Evolutionary conservation across 30 jellyfish, hydroid and myxozoan species (phyloP).

Genomic region (Cassiopea xamachana): DNA sequence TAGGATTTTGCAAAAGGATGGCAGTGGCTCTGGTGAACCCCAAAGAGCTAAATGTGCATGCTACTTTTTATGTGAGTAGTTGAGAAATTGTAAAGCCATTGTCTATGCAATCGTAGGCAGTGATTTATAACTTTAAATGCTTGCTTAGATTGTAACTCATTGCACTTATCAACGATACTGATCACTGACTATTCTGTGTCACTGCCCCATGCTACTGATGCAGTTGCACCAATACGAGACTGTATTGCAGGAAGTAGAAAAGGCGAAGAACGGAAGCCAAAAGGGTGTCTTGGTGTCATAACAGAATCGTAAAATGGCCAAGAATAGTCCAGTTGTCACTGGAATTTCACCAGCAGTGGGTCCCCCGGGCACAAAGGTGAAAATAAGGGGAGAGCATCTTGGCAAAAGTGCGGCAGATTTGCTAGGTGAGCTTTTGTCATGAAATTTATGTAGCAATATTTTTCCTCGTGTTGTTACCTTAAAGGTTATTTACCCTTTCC

Average conservation of each 20-base stretch:
- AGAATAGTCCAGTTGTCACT: conserved; percentile 74
- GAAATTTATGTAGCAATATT: neutral
- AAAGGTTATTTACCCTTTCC: too few relatives aligned
- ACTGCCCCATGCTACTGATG: neutral
- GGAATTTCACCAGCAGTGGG: conserved; percentile 99
- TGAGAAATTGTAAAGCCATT: too few relatives aligned
- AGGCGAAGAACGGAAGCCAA: neutral
- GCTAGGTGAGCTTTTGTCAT: conserved; percentile 67
- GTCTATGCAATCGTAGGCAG: too few relatives aligned
- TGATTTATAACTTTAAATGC: too few relatives aligned
- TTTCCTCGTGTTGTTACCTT: too few relatives aligned
- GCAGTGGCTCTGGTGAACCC: too few relatives aligned
- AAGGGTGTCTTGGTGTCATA: neutral
- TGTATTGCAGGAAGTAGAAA: conserved; percentile 9
- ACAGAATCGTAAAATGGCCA: conserved; percentile 17
- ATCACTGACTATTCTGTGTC: too few relatives aligned
- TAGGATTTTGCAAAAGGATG: too few relatives aligned
- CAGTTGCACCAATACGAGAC: conserved; percentile 13
- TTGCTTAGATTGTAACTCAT: too few relatives aligned
- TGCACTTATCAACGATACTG: too few relatives aligned
- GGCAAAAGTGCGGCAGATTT: conserved; percentile 90
- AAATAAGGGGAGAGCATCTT: conserved; percentile 93
- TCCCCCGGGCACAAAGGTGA: conserved; percentile 98
- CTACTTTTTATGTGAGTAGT: too few relatives aligned
- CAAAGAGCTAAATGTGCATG: too few relatives aligned